Percentiles rank a stretch among this genome's conserved stretches.
Evolutionary conservation across 2,888 invertebrate species (phyloP).

Genomic region (Diachrysia chrysitis): DNA sequence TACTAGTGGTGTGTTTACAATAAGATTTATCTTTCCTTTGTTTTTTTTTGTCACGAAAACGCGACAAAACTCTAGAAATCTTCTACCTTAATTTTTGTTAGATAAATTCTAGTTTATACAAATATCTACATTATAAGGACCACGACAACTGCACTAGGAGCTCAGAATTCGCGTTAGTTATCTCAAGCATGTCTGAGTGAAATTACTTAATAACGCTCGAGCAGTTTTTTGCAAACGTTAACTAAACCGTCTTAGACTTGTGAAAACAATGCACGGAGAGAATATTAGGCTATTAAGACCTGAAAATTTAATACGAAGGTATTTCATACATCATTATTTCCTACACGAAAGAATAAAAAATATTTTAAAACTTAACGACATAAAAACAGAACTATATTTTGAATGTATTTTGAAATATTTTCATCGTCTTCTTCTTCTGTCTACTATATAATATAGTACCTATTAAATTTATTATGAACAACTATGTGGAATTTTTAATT

Average conservation of each 20-base stretch:
- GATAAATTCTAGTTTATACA: neutral
- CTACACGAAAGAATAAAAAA: no score
- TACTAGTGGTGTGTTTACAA: no score
- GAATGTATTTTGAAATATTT: no score
- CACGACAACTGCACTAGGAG: neutral
- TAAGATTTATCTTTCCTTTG: no score
- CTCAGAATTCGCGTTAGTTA: neutral
- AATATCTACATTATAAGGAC: neutral
- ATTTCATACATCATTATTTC: neutral
- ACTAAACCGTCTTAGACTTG: neutral
- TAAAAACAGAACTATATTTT: no score
- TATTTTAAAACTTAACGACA: no score
- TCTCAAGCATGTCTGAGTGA: neutral
- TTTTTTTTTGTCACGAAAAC: no score
- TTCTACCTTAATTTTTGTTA: neutral
- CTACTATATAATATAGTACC: no score
- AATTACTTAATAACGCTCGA: slow-evolving; percentile 1
- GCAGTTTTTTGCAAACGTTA: neutral
- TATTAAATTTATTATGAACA: no score
- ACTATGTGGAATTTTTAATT: no score
- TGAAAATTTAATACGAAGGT: neutral
- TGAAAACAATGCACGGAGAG: neutral
- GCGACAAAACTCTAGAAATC: neutral
- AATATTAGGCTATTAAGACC: neutral
- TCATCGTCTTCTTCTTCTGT: no score